Percentiles rank a stretch among this genome's conserved stretches.
These are phyloP conservation scores for Lysiphlebus fabarum DNA, from an alignment of 1,140 invertebrate species.

Conservation along the genomic window DNA sequence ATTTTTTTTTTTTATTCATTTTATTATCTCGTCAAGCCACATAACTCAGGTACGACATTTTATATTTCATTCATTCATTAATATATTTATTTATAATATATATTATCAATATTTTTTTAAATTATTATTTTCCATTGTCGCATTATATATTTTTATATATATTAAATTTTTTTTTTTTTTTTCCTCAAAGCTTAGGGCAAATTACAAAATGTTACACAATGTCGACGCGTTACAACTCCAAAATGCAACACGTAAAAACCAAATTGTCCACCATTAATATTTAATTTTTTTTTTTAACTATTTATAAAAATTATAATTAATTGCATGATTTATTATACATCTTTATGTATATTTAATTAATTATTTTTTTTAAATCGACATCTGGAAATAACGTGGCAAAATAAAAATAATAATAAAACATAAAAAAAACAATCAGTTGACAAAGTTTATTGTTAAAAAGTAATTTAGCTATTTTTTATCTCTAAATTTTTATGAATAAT, in stretches of 20 bases:
- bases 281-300: not conserved
- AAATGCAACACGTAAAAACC: slow-evolving; percentile 27
- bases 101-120: too few species aligned
- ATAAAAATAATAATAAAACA: not conserved
- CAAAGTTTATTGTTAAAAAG: not conserved
- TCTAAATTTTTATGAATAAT: not conserved
- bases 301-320: not conserved
- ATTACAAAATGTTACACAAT: slow-evolving; percentile 27
- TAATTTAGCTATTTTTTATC: not conserved
- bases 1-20: too few species aligned
- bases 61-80: too few species aligned
- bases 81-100: too few species aligned
- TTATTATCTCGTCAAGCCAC: too few species aligned
- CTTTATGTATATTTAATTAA: too few species aligned
- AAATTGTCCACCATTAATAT: not conserved
- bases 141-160: too few species aligned
- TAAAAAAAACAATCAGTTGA: slow-evolving; percentile 2
- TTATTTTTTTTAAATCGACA: too few species aligned
- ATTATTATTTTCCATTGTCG: too few species aligned
- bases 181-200: not conserved
- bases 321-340: too few species aligned
- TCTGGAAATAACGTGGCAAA: slow-evolving; percentile 29
- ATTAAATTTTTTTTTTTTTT: too few species aligned
- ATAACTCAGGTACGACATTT: too few species aligned
- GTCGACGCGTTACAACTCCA: slow-evolving; percentile 26